These are phyloP conservation scores for Diadumene lineata DNA, from an alignment of 92 coral and sea anemone species.

Conservation along the genomic window DNA sequence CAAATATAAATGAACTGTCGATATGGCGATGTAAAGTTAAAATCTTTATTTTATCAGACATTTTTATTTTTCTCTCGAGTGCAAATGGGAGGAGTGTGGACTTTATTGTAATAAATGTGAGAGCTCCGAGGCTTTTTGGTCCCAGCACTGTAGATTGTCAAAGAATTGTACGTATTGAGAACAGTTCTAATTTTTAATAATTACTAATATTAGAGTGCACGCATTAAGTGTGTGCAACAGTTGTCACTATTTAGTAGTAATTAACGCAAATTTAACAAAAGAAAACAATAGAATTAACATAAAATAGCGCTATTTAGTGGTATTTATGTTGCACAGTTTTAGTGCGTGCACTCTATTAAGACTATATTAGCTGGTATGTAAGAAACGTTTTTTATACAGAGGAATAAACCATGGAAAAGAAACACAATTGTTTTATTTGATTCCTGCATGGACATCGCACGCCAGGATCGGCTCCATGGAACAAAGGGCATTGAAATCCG, in stretches of 20 bases:
- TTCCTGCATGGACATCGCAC: neutral
- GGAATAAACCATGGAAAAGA: constrained; percentile 24
- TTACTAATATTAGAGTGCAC: constrained; percentile 9
- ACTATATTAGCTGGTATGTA: constrained; percentile 17
- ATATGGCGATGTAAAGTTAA: neutral
- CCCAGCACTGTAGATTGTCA: neutral
- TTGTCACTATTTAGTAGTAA: too few relatives aligned
- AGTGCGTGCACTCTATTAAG: too few relatives aligned
- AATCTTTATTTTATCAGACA: neutral
- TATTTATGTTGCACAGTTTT: too few relatives aligned
- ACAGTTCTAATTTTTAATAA: constrained; percentile 17
- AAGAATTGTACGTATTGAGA: constrained; percentile 18
- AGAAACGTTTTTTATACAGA: constrained; percentile 38
- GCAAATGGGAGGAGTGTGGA: neutral
- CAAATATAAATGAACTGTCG: neutral
- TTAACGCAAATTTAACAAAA: too few relatives aligned
- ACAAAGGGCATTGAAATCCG: too few relatives aligned
- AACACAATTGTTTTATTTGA: neutral
- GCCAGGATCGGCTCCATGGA: too few relatives aligned
- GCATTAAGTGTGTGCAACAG: too few relatives aligned
- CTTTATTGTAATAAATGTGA: neutral
- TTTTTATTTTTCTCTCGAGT: neutral
- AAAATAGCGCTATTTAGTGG: too few relatives aligned
- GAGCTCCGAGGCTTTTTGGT: neutral
- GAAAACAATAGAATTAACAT: too few relatives aligned